These are phyloP conservation scores for Elephantulus edwardii DNA, from an alignment of 2,113 vertebrate genomes.

Conservation along the genomic window DNA sequence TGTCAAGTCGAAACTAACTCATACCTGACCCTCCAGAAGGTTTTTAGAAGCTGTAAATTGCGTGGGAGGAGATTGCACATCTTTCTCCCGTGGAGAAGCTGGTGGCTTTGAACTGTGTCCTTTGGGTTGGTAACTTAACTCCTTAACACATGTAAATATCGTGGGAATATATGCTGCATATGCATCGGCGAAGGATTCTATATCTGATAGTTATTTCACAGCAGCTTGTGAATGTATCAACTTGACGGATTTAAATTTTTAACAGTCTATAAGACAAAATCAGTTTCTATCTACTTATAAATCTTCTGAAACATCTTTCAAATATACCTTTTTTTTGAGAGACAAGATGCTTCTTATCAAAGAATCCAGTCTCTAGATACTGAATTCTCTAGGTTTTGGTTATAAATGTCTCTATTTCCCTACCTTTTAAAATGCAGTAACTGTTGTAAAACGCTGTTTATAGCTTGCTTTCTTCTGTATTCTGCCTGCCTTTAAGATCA, in stretches of 20 bases:
- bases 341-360: neutral
- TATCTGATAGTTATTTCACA: neutral
- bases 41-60: too few relatives aligned
- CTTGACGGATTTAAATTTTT: slow-evolving; percentile 26
- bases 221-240: neutral
- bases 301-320: slow-evolving; percentile 27
- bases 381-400: slow-evolving; percentile 16
- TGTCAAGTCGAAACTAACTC: too few relatives aligned
- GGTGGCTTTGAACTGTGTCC: too few relatives aligned
- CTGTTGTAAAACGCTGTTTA: too few relatives aligned
- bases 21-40: too few relatives aligned
- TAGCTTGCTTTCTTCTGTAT: too few relatives aligned
- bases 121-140: too few relatives aligned
- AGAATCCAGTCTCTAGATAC: neutral
- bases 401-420: neutral
- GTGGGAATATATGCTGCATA: neutral
- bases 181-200: neutral
- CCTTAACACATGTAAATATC: neutral
- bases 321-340: too few relatives aligned
- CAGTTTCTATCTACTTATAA: neutral
- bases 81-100: too few relatives aligned
- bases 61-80: too few relatives aligned
- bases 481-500: too few relatives aligned
- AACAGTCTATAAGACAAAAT: slow-evolving; percentile 19
- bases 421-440: too few relatives aligned